Evolutionary conservation across 2,888 invertebrate species (phyloP).

Genomic region (Gymnocheta viridis): DNA sequence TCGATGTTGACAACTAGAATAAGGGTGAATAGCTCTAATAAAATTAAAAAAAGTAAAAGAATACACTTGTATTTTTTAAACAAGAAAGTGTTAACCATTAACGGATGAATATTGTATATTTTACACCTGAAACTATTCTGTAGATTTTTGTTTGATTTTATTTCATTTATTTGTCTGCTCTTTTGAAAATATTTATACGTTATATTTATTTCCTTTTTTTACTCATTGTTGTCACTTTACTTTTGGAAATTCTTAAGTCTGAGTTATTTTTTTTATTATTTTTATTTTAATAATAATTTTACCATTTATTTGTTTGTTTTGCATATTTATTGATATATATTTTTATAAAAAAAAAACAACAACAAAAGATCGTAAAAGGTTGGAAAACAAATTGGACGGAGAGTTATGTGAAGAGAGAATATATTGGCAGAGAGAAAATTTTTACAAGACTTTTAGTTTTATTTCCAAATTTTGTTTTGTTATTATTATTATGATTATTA

Average conservation of each 20-base stretch:
- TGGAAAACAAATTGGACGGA: neutral
- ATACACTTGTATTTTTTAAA: too few relatives aligned
- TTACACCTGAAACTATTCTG: slow-evolving; percentile 48
- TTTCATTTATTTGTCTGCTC: too few relatives aligned
- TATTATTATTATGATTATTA: slow-evolving; percentile 3
- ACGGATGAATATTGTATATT: neutral
- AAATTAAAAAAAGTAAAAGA: too few relatives aligned
- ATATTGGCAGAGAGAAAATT: slow-evolving; percentile 52
- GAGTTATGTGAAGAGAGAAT: neutral
- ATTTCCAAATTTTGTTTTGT: slow-evolving; percentile 36
- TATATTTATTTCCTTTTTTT: slow-evolving; percentile 2
- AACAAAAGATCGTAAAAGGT: neutral
- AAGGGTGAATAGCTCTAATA: too few relatives aligned
- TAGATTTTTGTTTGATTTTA: neutral
- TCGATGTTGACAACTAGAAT: too few relatives aligned
- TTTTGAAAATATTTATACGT: neutral
- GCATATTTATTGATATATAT: slow-evolving; percentile 7
- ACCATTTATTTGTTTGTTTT: slow-evolving; percentile 1
- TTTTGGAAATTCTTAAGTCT: slow-evolving; percentile 63
- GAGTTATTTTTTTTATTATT: slow-evolving; percentile 50
- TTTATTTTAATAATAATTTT: slow-evolving; percentile 13
- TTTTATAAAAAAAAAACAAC: neutral
- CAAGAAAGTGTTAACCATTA: neutral
- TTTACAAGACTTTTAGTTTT: slow-evolving; percentile 64
- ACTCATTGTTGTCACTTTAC: slow-evolving; percentile 31